Percentiles rank a stretch among this genome's conserved stretches.
Conservation (phyloP, 2,113 vertebrate species). For the Chauna torquata region DNA sequence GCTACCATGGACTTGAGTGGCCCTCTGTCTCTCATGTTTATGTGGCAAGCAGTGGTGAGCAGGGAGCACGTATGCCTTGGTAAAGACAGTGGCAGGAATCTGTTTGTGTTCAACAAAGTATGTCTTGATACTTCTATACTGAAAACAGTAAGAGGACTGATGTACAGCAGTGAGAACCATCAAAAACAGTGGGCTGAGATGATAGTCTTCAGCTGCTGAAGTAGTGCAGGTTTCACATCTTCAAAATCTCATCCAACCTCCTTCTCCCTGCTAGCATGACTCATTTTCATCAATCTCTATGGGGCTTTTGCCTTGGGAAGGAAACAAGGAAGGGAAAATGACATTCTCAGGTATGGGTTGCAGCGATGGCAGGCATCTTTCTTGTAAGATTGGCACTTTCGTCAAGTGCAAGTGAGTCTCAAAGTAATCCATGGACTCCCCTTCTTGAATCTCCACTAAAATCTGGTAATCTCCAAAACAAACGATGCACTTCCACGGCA, state of each 20-base stretch:
- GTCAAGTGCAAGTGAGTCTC: conserved; percentile 82
- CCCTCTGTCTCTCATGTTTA: fast-evolving
- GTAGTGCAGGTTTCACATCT: neutral
- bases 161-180: neutral
- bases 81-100: neutral
- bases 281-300: conserved; percentile 79
- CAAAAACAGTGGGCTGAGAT: neutral
- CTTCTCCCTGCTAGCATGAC: neutral
- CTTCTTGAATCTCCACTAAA: conserved; percentile 78
- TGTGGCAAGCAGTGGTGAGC: neutral
- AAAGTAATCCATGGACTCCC: conserved; percentile 82
- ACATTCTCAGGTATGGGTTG: conserved; percentile 34
- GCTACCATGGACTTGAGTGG: neutral
- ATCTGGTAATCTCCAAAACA: conserved; percentile 88
- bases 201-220: fast-evolving
- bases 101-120: neutral
- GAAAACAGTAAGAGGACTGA: neutral
- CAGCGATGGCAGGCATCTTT: conserved; percentile 48
- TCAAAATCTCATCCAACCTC: neutral
- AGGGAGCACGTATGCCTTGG: fast-evolving
- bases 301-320: conserved; percentile 18
- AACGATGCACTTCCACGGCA: conserved; percentile 82
- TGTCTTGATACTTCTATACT: neutral
- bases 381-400: conserved; percentile 76
- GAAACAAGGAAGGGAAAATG: neutral